phyloP scores from a whole-genome alignment of 2,888 invertebrate species.

The Apeira syringaria region DNA sequence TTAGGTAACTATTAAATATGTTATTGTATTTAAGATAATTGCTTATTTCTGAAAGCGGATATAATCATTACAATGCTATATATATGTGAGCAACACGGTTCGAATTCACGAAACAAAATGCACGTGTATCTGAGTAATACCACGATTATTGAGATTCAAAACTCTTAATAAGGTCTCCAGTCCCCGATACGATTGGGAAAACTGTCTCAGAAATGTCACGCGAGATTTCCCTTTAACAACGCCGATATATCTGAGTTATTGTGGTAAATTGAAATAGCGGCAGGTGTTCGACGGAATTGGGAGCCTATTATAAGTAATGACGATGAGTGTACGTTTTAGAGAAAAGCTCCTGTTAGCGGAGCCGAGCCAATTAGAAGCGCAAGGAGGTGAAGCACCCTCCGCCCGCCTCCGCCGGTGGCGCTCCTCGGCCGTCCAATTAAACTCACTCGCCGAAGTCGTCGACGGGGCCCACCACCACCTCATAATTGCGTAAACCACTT shows the following conservation, averaged over 20 bases:
- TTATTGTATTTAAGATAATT: no score
- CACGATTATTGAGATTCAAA: conserved; percentile 8
- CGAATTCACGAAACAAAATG: no score
- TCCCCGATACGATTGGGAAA: conserved; percentile 24
- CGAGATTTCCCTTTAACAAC: conserved; percentile 28
- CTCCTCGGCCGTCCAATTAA: conserved; percentile 73
- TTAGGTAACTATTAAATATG: no score
- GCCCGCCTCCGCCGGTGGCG: conserved; percentile 37
- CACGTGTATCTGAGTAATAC: no score
- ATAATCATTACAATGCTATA: no score
- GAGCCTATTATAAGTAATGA: conserved; percentile 62
- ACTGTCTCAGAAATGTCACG: conserved; percentile 32
- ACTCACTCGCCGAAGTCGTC: conserved; percentile 50
- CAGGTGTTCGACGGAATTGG: conserved; percentile 48
- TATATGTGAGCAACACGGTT: no score
- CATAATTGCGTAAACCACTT: conserved; percentile 78
- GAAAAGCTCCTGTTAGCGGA: conserved; percentile 66
- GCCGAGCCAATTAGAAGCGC: conserved; percentile 78
- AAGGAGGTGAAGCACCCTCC: conserved; percentile 43
- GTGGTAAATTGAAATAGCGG: conserved; percentile 44
- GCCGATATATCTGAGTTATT: conserved; percentile 35
- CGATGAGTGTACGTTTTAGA: conserved; percentile 63
- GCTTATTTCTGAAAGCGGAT: background rate
- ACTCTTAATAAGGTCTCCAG: conserved; percentile 23
- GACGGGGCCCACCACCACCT: conserved; percentile 50